A percentile compares a stretch with the other conserved stretches of the same genome.
phyloP scores from a whole-genome alignment of 2,888 invertebrate genomes.

The Eulithis testata region DNA sequence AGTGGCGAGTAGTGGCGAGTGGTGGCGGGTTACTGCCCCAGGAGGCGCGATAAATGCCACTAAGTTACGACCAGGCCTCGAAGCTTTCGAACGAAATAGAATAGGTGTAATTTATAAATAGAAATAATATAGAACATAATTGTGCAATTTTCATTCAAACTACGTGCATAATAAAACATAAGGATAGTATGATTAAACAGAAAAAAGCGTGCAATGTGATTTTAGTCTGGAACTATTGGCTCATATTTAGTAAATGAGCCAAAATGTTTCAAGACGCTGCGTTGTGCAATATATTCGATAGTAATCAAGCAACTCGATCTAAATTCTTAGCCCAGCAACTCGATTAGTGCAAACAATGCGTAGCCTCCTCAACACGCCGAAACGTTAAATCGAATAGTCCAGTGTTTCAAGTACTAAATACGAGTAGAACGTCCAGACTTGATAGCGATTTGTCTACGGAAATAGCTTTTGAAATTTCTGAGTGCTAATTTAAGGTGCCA shows the following conservation, averaged over 20 bases:
- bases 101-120: not conserved
- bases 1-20: conserved; percentile 8
- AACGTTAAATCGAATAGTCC: conserved; percentile 41
- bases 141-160: too few relatives aligned
- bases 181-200: not conserved
- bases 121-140: too few relatives aligned
- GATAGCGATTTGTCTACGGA: conserved; percentile 1
- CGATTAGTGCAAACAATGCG: not conserved
- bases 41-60: conserved; percentile 54
- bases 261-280: too few relatives aligned
- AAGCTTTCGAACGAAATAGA: not conserved
- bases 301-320: not conserved
- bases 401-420: conserved; percentile 39
- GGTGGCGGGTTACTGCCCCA: conserved; percentile 44
- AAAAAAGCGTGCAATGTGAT: too few relatives aligned
- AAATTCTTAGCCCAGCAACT: not conserved
- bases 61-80: conserved; percentile 48
- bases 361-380: not conserved
- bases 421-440: conserved; percentile 5
- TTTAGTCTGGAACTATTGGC: too few relatives aligned
- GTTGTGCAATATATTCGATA: too few relatives aligned
- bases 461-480: too few relatives aligned
- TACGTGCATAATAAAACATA: too few relatives aligned
- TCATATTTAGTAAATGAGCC: too few relatives aligned
- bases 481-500: too few relatives aligned